Percentiles rank a stretch among this genome's conserved stretches.
Evolutionary conservation across 1,140 invertebrate genomes (phyloP).

Genomic region (Heliconius hewitsoni): DNA sequence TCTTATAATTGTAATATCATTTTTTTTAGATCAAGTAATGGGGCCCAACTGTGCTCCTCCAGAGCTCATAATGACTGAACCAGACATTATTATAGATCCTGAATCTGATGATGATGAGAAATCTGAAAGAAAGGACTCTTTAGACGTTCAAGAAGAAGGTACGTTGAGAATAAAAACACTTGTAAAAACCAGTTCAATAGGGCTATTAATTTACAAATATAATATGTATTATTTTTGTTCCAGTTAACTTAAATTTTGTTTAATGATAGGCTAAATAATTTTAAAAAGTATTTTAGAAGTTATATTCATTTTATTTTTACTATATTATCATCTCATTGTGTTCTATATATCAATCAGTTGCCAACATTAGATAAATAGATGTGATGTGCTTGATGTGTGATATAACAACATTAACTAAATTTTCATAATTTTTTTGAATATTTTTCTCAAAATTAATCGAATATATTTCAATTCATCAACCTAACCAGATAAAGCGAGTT

Average conservation of each 20-base stretch:
- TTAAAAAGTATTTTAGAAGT: not conserved
- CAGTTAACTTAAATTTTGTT: not conserved
- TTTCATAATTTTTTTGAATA: not conserved
- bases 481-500: no score
- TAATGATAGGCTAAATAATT: not conserved
- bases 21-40: conserved; percentile 49
- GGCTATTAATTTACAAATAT: not conserved
- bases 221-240: not conserved
- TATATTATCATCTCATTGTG: not conserved
- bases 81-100: conserved; percentile 64
- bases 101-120: conserved; percentile 73
- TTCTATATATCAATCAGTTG: not conserved
- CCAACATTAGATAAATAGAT: not conserved
- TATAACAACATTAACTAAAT: not conserved
- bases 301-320: not conserved
- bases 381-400: not conserved
- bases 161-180: not conserved
- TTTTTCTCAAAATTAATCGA: not conserved
- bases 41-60: conserved; percentile 56
- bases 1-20: not conserved
- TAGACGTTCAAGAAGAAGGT: conserved; percentile 78
- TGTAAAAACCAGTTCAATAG: not conserved
- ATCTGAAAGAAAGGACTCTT: conserved; percentile 71
- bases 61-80: conserved; percentile 70
- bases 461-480: conserved; percentile 9